These are phyloP conservation scores for Corella eumyota DNA, from an alignment of 23 tunicate genomes.

Conservation along the genomic window DNA sequence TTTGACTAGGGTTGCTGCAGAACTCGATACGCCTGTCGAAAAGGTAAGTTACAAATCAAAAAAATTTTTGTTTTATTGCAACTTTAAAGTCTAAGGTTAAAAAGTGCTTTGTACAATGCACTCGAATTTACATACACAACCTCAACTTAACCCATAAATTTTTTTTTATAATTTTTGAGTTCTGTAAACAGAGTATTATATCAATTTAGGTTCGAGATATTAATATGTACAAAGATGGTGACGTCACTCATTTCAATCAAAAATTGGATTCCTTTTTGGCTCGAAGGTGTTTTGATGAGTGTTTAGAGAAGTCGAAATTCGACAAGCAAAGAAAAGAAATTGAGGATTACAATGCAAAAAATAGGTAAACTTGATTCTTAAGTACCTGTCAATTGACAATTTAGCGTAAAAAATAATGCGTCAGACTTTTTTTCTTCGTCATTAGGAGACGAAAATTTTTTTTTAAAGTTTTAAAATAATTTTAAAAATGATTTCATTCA, in stretches of 20 bases:
- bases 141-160: not conserved
- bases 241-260: conserved; percentile 32
- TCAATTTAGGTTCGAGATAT: conserved; percentile 45
- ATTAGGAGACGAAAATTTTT: too few species aligned
- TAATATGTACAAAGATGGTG: conserved; percentile 64
- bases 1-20: conserved; percentile 31
- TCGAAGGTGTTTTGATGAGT: conserved; percentile 54
- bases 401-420: too few species aligned
- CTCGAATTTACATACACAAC: too few species aligned
- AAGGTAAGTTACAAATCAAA: conserved; percentile 28
- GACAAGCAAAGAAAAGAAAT: conserved; percentile 18
- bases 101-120: too few species aligned
- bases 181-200: too few species aligned
- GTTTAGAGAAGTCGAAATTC: conserved; percentile 14
- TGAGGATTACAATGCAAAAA: conserved; percentile 35
- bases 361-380: conserved; percentile 41
- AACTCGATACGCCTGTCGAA: conserved; percentile 30
- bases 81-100: too few species aligned
- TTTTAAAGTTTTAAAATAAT: too few species aligned
- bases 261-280: conserved; percentile 9
- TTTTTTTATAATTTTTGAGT: too few species aligned
- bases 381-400: too few species aligned
- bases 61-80: too few species aligned
- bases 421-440: too few species aligned
- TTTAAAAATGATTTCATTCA: too few species aligned